These are phyloP conservation scores for Arrhamphus sclerolepis DNA, from an alignment of 2,797 vertebrate species.

Conservation along the genomic window DNA sequence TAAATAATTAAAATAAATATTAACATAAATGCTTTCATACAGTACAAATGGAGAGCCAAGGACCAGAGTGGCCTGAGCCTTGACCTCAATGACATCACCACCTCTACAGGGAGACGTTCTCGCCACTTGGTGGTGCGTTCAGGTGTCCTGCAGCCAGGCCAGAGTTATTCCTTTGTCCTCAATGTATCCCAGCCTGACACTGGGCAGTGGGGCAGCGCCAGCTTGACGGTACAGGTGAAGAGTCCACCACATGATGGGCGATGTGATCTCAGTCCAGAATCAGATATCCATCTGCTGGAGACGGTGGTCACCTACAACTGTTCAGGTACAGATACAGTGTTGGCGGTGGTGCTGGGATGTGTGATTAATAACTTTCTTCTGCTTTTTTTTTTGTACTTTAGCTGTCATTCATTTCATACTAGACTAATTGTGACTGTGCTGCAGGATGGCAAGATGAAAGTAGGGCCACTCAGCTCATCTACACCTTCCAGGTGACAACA, in stretches of 20 bases:
- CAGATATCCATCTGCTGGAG: constrained; percentile 71
- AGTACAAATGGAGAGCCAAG: constrained; percentile 76
- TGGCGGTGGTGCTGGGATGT: no score
- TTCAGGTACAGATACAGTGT: constrained; percentile 62
- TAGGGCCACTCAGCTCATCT: constrained; percentile 78
- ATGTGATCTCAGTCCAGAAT: constrained; percentile 75
- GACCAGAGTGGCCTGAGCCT: constrained; percentile 62
- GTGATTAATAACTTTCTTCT: no score
- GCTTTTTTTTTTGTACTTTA: no score
- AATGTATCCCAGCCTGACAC: constrained; percentile 63
- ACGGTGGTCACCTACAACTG: constrained; percentile 79
- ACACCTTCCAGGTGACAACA: constrained; percentile 73
- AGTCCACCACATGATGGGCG: constrained; percentile 75
- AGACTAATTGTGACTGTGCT: no score
- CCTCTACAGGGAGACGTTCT: constrained; percentile 64
- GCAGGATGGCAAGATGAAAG: constrained; percentile 79
- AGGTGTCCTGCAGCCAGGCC: constrained; percentile 61
- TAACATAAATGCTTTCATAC: constrained; percentile 15
- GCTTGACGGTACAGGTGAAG: constrained; percentile 63
- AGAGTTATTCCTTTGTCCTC: constrained; percentile 78
- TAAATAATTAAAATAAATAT: no score
- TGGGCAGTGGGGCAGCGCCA: constrained; percentile 69
- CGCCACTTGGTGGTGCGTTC: constrained; percentile 72
- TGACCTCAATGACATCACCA: constrained; percentile 62
- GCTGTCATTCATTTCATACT: no score